Evolutionary conservation across 2,888 invertebrate species (phyloP), one percentile per base, ranked within the genome.

Genomic region (Leucoma salicis): DNA sequence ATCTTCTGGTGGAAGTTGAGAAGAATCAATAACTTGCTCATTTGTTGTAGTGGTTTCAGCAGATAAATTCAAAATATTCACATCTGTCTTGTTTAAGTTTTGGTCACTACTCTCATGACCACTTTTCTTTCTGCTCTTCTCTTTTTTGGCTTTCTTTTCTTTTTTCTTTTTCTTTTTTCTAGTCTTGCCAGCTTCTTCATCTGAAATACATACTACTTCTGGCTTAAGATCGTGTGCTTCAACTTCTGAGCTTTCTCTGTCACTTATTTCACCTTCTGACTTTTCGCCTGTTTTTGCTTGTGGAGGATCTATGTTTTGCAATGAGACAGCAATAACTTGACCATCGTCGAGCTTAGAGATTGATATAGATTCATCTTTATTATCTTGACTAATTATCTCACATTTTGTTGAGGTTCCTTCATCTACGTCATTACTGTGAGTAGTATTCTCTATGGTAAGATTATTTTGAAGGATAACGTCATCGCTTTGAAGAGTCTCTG

Each of bases 201-300:
- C 90, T 1, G 89, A 89, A 48, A 92, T 91, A 14, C 88, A 89
- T 2, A 92, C 82, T 0, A 92, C 85, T 74, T 91, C 91, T 0
- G 86, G 77, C 48, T 73, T 63, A 0, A 78, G 27, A 2, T 82
- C 81, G 0, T 74, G 50, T 0, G 74, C 76, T 66, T 82, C 82
- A 0, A 82, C 63, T 63, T 82, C 83, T 11, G 84, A 80, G 49
- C 79, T 87, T 31, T 72, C 75, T 39, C 67, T 60, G 13, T 78
- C 81, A 2, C 75, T 66, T 15, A 85, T 24, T 54, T 85, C 85
- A 3, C 85, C 84, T 37, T 84, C 86, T 0, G 90, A 82, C 14
- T 47, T 55, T 21, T 61, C 46, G 6, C 1, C 35, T 14, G 44
- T 35, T 40, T 32, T 47, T n/a, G 45, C 42, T 25, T 29, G 34